Conservation (phyloP, 2,888 invertebrate genomes). For the Pristionchus entomophagus region DNA sequence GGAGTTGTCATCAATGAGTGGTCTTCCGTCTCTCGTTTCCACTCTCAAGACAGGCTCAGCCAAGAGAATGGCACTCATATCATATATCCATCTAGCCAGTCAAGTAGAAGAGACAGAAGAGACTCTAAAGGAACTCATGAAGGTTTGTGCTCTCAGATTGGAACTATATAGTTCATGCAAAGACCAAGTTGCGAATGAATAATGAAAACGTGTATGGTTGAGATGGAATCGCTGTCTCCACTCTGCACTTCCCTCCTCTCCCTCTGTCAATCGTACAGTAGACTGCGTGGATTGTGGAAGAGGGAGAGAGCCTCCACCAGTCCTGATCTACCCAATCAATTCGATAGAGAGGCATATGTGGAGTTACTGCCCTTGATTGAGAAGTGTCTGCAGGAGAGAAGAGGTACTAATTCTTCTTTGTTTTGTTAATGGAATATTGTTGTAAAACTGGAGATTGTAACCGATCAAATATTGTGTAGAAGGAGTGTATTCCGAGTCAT, state of each 20-base stretch:
- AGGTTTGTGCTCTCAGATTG: no score
- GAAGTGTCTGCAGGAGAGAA: slow-evolving; percentile 17
- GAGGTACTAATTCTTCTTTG: no score
- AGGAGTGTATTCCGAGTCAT: no score
- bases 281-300: background rate
- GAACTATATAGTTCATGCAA: no score
- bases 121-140: background rate
- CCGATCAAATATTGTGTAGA: no score
- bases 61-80: slow-evolving; percentile 39
- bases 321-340: background rate
- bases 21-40: slow-evolving; percentile 12
- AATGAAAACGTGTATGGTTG: background rate
- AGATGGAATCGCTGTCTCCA: background rate
- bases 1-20: background rate
- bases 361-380: background rate
- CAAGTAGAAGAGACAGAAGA: background rate
- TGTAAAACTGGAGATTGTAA: no score
- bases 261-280: slow-evolving; percentile 9
- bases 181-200: no score
- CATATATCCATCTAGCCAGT: slow-evolving; percentile 32
- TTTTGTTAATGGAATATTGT: no score
- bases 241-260: slow-evolving; percentile 33
- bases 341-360: background rate
- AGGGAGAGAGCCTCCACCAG: background rate
- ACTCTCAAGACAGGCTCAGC: slow-evolving; percentile 26